Evolutionary conservation across 2,888 invertebrate genomes (phyloP).

Genomic region (Abrostola triplasia): DNA sequence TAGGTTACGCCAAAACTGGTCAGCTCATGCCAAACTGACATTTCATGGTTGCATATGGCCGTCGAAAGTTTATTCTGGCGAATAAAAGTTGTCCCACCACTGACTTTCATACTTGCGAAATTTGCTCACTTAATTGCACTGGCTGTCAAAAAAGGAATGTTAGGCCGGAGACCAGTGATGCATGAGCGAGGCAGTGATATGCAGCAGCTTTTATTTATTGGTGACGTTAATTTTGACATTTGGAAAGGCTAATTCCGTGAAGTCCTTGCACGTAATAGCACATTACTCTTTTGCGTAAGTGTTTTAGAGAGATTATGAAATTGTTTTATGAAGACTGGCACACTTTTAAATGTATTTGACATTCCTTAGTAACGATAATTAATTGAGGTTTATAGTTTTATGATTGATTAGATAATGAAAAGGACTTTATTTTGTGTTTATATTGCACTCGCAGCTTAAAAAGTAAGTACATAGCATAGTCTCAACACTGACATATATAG

Average conservation of each 20-base stretch:
- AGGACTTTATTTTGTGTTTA: no score
- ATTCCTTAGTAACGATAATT: no score
- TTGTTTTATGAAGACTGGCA: no score
- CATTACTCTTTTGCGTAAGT: no score
- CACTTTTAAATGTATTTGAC: no score
- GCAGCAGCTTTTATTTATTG: conserved; percentile 1
- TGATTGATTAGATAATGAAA: no score
- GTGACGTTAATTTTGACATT: background rate
- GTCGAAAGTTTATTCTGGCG: conserved; percentile 64
- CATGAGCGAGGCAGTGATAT: conserved; percentile 25
- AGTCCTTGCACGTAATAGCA: background rate
- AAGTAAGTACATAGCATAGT: no score
- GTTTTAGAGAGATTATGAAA: no score
- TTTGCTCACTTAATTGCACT: conserved; percentile 68
- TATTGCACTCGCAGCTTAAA: background rate
- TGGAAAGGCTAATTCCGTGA: background rate
- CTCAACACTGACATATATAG: no score
- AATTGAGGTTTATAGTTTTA: no score
- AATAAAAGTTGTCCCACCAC: conserved; percentile 72
- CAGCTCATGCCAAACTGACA: conserved; percentile 35
- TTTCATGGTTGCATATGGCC: conserved; percentile 43
- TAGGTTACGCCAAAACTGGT: conserved; percentile 40
- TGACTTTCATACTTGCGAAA: conserved; percentile 76
- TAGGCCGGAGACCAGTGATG: conserved; percentile 33
- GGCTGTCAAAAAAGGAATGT: conserved; percentile 62